These are phyloP conservation scores for Sisyra nigra DNA, from an alignment of 2,888 invertebrate species.

Conservation along the genomic window DNA sequence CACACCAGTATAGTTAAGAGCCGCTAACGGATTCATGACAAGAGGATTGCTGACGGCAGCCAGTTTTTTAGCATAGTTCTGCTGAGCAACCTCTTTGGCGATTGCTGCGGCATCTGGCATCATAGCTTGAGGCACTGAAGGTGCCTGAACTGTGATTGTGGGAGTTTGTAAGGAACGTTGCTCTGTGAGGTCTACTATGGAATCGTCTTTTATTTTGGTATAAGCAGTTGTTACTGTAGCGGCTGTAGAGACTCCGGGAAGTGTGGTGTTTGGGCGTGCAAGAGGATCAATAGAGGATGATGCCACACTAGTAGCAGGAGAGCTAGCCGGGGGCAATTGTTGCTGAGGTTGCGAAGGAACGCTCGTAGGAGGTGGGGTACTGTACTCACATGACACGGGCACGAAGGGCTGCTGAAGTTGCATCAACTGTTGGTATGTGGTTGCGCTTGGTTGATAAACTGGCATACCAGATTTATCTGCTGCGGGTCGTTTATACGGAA, in stretches of 20 bases:
- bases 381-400: conserved; percentile 98
- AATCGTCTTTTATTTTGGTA: conserved; percentile 5
- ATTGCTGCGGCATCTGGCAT: conserved; percentile 43
- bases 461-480: conserved; percentile 94
- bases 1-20: conserved; percentile 52
- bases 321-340: conserved; percentile 14
- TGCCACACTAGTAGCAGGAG: conserved; percentile 18
- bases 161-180: conserved; percentile 25
- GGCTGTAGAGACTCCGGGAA: conserved; percentile 20
- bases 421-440: conserved; percentile 89
- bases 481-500: conserved; percentile 91
- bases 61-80: conserved; percentile 61
- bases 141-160: conserved; percentile 17
- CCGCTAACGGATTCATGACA: conserved; percentile 27
- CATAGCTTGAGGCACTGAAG: conserved; percentile 15
- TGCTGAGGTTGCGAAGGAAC: conserved; percentile 3
- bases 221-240: conserved; percentile 11
- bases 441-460: conserved; percentile 83
- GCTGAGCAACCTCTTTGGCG: conserved; percentile 70
- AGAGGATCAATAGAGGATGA: conserved; percentile 19
- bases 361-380: conserved; percentile 46
- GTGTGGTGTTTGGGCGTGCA: conserved; percentile 17
- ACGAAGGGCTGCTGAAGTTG: conserved; percentile 86
- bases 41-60: conserved; percentile 26
- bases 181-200: conserved; percentile 15